Percentiles rank a stretch among this genome's conserved stretches.
phyloP scores from a whole-genome alignment of 53 echinoderm and acorn worm species.

The Arbacia lixula region DNA sequence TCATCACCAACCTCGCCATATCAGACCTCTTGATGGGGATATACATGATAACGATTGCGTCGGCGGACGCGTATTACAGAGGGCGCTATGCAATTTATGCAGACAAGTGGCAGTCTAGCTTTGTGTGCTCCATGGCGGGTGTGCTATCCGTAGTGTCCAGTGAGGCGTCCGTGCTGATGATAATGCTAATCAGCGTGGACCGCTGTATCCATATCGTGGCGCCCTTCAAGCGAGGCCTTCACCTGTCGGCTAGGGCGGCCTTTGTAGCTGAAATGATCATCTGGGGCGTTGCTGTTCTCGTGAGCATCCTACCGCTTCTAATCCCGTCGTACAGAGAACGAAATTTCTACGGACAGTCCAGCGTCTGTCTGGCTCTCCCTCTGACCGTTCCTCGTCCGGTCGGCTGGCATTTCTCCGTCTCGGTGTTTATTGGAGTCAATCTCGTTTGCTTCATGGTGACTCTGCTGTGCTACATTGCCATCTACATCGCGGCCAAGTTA shows the following conservation, averaged over 20 bases:
- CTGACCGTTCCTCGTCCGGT: slow-evolving; percentile 72
- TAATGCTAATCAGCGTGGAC: slow-evolving; percentile 56
- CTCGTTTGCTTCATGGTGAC: slow-evolving; percentile 77
- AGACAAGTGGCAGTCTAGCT: slow-evolving; percentile 45
- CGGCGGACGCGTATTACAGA: slow-evolving; percentile 46
- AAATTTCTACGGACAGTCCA: slow-evolving; percentile 85
- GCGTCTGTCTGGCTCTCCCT: slow-evolving; percentile 91
- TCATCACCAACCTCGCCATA: slow-evolving; percentile 58
- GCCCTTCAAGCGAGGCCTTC: slow-evolving; percentile 38
- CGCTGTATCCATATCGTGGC: slow-evolving; percentile 30
- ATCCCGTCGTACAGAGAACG: slow-evolving; percentile 12
- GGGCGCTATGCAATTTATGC: slow-evolving; percentile 46
- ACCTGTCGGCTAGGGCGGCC: slow-evolving; percentile 1
- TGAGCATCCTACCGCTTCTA: slow-evolving; percentile 14
- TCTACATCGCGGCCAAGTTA: slow-evolving; percentile 58
- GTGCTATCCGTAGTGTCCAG: slow-evolving; percentile 53
- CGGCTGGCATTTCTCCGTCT: slow-evolving; percentile 92
- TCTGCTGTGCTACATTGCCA: slow-evolving; percentile 78
- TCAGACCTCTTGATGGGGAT: slow-evolving; percentile 65
- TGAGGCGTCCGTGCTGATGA: slow-evolving; percentile 46
- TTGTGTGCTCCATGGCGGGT: slow-evolving; percentile 41
- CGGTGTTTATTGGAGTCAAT: slow-evolving; percentile 85
- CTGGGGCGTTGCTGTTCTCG: slow-evolving; percentile 11
- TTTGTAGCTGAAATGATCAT: not conserved
- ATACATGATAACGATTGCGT: slow-evolving; percentile 61